These are phyloP conservation scores for Butastur rufipennis DNA, from an alignment of 2,113 vertebrate species.

Conservation along the genomic window DNA sequence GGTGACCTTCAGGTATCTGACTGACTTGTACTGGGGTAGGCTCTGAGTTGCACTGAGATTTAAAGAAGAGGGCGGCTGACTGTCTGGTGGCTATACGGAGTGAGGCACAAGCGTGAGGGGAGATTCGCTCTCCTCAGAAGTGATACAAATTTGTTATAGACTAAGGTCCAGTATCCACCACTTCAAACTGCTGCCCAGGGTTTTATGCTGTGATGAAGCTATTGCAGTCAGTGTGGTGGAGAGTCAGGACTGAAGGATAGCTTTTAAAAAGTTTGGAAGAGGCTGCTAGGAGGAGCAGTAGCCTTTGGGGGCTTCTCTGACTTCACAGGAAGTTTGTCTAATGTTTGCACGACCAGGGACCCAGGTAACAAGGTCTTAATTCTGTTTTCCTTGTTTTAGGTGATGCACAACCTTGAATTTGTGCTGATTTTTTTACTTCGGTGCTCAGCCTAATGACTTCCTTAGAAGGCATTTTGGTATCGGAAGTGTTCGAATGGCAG, in stretches of 20 bases:
- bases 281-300: background rate
- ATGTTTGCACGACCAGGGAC: background rate
- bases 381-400: background rate
- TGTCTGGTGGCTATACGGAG: fast-evolving
- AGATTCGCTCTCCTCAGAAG: background rate
- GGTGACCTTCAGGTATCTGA: background rate
- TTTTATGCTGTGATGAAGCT: background rate
- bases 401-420: background rate
- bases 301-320: background rate
- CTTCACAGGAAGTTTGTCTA: background rate
- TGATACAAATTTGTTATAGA: background rate
- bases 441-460: background rate
- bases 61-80: fast-evolving
- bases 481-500: background rate
- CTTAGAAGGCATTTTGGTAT: background rate
- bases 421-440: background rate
- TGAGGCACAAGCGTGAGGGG: background rate
- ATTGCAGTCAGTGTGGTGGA: background rate
- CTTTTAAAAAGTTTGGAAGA: background rate
- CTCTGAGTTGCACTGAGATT: background rate
- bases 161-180: fast-evolving
- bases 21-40: background rate
- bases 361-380: background rate
- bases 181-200: background rate
- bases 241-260: background rate